Base-by-base conservation (phyloP, 2,797 vertebrate genomes). In the Lagorchestes hirsutus region DNA sequence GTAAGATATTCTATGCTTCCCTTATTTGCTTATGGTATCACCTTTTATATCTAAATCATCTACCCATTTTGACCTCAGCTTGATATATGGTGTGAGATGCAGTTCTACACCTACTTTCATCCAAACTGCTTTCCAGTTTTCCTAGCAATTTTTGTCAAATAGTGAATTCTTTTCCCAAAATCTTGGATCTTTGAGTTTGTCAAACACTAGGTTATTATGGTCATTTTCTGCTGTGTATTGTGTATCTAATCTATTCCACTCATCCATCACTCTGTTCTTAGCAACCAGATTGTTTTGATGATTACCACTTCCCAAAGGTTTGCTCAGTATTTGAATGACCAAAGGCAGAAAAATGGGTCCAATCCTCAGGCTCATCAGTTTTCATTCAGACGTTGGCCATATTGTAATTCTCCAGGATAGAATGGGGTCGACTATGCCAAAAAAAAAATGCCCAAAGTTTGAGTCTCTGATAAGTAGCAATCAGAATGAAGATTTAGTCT, bases 401-500 rank as follows among this genome's bases (percentile, higher is more conserved):
- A 62, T 54, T 40, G 46, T 90, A 55, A 57, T 97, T 95, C 91
- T 93, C 31, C 90, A 93, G 55, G 50, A 54, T 52, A 94, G 58
- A 22, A 29, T 50, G 93, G 8, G 18, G 31, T 92, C 95, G 97
- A 55, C n/a, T 94, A 16, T 24, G 62, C 40, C 50, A 93, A 52
- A 96, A 34, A 11, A 46, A 96, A 40, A 11, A 56, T 90, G 54
- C 34, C 94, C 90, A 91, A 90, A 96, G 94, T 95, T 95, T 95
- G 91, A 27, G 13, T 90, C 93, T 52, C 94, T 59, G 52, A 74
- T 58, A 57, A 97, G 56, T 31, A 27, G 22, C 74, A 11, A 27
- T 46, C 8, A 87, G 9, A 50, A 27, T 50, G 22, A 50, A 87
- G 74, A 87, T 87, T 50, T 55, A 18, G 92, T 93, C 93, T 96